These are phyloP conservation scores for Platanista minor DNA, from an alignment of 2,113 vertebrate genomes.

Conservation along the genomic window DNA sequence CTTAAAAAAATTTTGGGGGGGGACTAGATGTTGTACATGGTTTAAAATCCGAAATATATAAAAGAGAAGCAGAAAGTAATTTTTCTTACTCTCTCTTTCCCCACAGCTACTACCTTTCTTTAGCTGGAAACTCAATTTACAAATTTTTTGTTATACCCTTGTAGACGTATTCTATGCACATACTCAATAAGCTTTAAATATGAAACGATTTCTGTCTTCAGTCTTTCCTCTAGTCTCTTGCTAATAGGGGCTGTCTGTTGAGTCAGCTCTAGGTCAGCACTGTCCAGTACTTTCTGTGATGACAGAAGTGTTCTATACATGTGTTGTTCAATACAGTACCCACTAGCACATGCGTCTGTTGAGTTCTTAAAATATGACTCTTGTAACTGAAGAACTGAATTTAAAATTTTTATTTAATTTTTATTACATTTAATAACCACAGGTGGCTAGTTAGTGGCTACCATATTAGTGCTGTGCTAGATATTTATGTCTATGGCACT, in stretches of 20 bases:
- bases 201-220: neutral
- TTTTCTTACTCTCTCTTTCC: neutral
- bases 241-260: neutral
- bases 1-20: neutral
- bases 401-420: neutral
- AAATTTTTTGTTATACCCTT: neutral
- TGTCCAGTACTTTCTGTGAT: neutral
- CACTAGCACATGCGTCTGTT: neutral
- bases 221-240: neutral
- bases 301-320: neutral
- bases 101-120: neutral
- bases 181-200: neutral
- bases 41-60: conserved; percentile 12
- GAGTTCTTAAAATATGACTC: neutral
- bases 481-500: neutral
- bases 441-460: neutral
- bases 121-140: neutral
- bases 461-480: neutral
- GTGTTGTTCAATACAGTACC: too few relatives aligned
- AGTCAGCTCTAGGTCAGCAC: neutral
- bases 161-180: neutral
- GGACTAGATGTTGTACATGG: neutral
- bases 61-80: neutral
- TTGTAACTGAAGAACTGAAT: neutral
- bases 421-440: neutral